Base-by-base conservation (phyloP, 1,140 invertebrate genomes). In the Euborellia annulipes region DNA sequence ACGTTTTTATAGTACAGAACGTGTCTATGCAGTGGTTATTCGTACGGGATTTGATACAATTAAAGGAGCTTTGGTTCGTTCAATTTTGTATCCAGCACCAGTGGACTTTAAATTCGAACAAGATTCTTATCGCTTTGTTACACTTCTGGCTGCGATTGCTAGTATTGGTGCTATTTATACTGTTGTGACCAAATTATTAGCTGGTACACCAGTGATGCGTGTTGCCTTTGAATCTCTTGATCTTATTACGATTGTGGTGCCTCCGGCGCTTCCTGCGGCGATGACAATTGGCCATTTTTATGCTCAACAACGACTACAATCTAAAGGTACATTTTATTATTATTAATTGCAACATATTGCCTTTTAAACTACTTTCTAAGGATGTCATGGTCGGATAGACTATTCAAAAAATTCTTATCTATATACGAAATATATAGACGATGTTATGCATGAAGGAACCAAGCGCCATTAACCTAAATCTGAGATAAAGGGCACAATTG, bases 211-310 rank as follows among this genome's bases (percentile, higher is more conserved):
- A n/a, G 43, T 37, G 3, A 41, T 21, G 13, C 22, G 59, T 17
- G 67, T 69, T 30, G 55, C 63, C 18, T 43, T 70, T 8, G 64
- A 68, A 49, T 64, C 86, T 1, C 62, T 96, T 37, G 93, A 96
- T 65, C 75, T 96, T 22, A 82, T 96, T 7, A 96, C 93, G 0
- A 94, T 96, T 41, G 86, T 92, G 1, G 87, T 97, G 4, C 92
- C 92, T 3, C 92, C 92, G 4, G 89, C 89, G 3, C 61, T 94
- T 8, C 90, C 89, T 13, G 89, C 90, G 13, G 91, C 91, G 6
- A 92, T 96, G 83, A 91, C 90, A 1, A 84, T 91, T 3, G 90
- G 89, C 32, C 69, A 77, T 58, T 71, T 83, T 27, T 80, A 84
- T 54, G 91, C 89, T 27, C 87, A 94, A 63, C 72, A 68, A 46